Base-by-base conservation (phyloP, 2,888 invertebrate species). In the Himalopsyche anomala region DNA sequence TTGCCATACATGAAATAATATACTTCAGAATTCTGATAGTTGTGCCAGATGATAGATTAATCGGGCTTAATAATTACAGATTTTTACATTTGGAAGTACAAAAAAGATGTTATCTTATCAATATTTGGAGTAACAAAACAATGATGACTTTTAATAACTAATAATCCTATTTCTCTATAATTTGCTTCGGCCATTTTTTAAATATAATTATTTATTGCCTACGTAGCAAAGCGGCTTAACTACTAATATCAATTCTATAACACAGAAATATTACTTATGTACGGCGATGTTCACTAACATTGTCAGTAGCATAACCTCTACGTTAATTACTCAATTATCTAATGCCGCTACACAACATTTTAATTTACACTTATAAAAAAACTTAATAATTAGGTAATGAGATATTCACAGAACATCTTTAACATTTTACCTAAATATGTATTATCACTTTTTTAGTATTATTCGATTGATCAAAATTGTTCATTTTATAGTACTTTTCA, bases 401-500 rank as follows among this genome's bases (percentile, higher is more conserved):
- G 74, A 74, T 15, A 38, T 74, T 74, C 74, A 74, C 74, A 74
- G 74, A 74, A 74, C 74, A 74, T 36, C 74, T 74, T 36, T 74
- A 38, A 62, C 36, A 36, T 74, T 74, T 74, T 36, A 74, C 19
- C 74, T 74, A 74, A 74, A 38, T 74, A 74, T 74, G 74, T 74
- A 74, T 74, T 74, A 74, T 74, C 74, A 74, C 74, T 74, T 74
- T 74, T 74, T 74, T 74, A 36, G 36, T 36, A 36, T 74, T 74
- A 74, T 15, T 74, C 74, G 74, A 74, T 74, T 74, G 28, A 74
- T 36, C 74, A 62, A 62, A 28, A 62, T 11, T 74, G 74, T 74
- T 74, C 36, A 36, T 74, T 28, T 74, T 38, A 74, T 12, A 74
- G 74, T 74, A 69, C 36, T 12, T 74, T 74, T 74, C 74, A 74